phyloP scores from a whole-genome alignment of 2,888 invertebrate genomes.

The Cremastobaeus sp. region DNA sequence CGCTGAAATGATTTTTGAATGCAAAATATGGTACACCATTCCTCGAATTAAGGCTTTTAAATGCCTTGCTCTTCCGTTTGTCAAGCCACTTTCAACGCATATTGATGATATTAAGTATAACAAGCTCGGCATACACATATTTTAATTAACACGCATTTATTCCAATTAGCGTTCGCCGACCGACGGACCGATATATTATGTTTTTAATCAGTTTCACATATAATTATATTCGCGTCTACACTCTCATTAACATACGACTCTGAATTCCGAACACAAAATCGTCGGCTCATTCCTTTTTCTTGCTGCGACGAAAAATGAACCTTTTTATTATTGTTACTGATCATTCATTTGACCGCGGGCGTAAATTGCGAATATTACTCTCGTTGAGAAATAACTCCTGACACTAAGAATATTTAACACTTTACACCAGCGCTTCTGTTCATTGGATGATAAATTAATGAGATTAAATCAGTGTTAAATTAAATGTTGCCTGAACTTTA shows the following conservation, averaged over 20 bases:
- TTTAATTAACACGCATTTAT: constrained; percentile 60
- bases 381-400: constrained; percentile 1
- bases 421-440: constrained; percentile 1
- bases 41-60: constrained; percentile 51
- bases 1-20: constrained; percentile 38
- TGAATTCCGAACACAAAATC: constrained; percentile 29
- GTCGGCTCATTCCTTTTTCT: neutral
- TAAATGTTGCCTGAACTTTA: neutral
- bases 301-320: neutral
- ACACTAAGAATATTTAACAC: neutral
- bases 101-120: constrained; percentile 47
- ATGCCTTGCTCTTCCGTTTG: constrained; percentile 50
- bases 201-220: constrained; percentile 51
- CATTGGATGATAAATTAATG: constrained; percentile 3
- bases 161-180: constrained; percentile 52
- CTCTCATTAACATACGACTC: constrained; percentile 48
- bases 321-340: constrained; percentile 20
- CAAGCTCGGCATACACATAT: constrained; percentile 53
- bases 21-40: constrained; percentile 50
- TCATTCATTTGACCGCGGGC: constrained; percentile 4
- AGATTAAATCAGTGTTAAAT: constrained; percentile 3
- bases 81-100: constrained; percentile 52
- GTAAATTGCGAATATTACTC: neutral
- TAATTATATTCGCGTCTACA: constrained; percentile 45
- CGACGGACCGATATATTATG: constrained; percentile 53